A percentile compares a stretch with the other conserved stretches of the same genome.
phyloP scores from a whole-genome alignment of 2,888 invertebrate genomes.

The Neelides folsomi region DNA sequence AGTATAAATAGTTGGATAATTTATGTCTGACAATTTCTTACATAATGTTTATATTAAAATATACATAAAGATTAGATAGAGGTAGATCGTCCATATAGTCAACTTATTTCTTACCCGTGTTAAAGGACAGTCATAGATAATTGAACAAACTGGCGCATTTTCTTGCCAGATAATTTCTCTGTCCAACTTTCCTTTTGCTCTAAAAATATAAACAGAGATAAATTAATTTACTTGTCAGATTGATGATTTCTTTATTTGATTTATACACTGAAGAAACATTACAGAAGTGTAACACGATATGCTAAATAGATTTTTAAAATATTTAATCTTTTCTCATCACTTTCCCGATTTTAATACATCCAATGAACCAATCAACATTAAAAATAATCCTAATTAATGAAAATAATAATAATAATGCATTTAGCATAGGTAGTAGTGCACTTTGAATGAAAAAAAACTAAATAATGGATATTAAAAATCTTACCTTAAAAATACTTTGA shows the following conservation, averaged over 20 bases:
- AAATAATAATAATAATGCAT: too few species aligned
- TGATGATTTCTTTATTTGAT: neutral
- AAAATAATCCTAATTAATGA: too few species aligned
- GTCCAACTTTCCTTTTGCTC: slow-evolving; percentile 34
- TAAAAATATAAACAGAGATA: slow-evolving; percentile 2
- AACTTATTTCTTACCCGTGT: slow-evolving; percentile 40
- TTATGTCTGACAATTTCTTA: too few species aligned
- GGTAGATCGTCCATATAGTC: too few species aligned
- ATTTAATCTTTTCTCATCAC: neutral
- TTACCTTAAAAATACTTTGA: slow-evolving; percentile 23
- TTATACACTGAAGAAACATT: too few species aligned
- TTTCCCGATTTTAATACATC: neutral
- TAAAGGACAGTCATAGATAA: slow-evolving; percentile 51
- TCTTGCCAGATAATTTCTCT: slow-evolving; percentile 54
- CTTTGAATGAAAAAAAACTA: too few species aligned
- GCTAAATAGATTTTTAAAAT: neutral
- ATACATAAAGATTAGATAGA: too few species aligned
- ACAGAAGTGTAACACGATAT: too few species aligned
- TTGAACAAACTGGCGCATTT: slow-evolving; percentile 52
- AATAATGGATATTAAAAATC: neutral
- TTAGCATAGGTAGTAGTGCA: too few species aligned
- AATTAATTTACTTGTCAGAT: neutral
- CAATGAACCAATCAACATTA: too few species aligned
- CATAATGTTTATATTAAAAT: too few species aligned
- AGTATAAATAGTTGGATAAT: too few species aligned